These are phyloP conservation scores for Pipra filicauda DNA, from an alignment of 2,113 vertebrate genomes.

Conservation along the genomic window DNA sequence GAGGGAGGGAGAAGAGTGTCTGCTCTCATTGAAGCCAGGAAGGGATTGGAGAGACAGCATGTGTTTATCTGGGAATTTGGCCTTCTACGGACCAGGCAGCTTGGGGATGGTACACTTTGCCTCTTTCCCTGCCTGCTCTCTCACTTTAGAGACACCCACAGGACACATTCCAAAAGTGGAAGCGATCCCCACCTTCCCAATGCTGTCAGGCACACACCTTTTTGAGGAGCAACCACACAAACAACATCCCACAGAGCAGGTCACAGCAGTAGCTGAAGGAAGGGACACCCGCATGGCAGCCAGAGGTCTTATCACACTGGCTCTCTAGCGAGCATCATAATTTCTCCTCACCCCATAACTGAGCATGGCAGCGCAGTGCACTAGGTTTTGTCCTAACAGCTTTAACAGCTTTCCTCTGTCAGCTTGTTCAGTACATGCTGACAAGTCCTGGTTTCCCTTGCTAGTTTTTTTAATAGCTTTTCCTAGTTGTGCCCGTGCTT, in stretches of 20 bases:
- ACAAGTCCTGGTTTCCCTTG: not conserved
- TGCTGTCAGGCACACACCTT: accelerated
- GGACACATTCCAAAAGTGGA: not conserved
- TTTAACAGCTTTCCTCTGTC: not conserved
- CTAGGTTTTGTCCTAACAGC: not conserved
- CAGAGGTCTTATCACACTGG: accelerated
- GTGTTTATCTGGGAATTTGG: not conserved
- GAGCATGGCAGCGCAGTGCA: not conserved
- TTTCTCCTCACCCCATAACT: not conserved
- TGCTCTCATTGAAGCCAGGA: accelerated
- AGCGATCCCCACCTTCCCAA: not conserved
- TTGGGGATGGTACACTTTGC: not conserved
- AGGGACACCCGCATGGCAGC: no score
- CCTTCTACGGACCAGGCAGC: not conserved
- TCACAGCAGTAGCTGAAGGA: not conserved
- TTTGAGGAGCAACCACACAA: not conserved
- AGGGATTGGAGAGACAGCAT: not conserved
- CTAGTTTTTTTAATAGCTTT: not conserved
- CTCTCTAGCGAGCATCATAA: accelerated
- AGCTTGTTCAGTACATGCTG: not conserved
- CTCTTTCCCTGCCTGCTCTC: not conserved
- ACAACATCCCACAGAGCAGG: not conserved
- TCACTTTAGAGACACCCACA: not conserved
- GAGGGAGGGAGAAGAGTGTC: not conserved
- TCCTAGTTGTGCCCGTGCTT: not conserved